phyloP scores from a whole-genome alignment of 1,140 invertebrate species.

The Manduca sexta region DNA sequence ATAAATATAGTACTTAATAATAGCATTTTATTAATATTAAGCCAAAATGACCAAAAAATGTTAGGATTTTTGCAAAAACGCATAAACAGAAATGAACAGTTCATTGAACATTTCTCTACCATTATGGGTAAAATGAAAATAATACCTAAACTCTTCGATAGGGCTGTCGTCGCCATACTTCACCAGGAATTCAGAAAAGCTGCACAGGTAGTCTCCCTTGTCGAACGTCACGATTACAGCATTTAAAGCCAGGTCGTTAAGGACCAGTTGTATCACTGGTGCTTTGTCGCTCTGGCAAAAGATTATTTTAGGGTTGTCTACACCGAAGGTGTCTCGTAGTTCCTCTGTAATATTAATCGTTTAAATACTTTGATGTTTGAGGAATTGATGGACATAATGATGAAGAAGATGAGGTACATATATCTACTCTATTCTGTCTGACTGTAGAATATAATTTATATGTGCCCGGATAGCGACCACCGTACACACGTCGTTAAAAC shows the following conservation, averaged over 20 bases:
- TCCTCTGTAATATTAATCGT: conserved; percentile 35
- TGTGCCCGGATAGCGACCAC: too few relatives aligned
- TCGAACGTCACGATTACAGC: conserved; percentile 51
- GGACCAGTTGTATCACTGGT: conserved; percentile 34
- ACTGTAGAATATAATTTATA: too few relatives aligned
- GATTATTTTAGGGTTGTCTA: conserved; percentile 41
- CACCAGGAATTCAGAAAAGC: conserved; percentile 36
- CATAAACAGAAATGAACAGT: not conserved
- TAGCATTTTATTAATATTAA: not conserved
- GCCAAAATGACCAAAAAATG: not conserved
- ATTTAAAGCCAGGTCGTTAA: conserved; percentile 39
- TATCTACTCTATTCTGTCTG: too few relatives aligned
- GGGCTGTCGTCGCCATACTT: conserved; percentile 27
- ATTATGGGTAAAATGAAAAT: not conserved
- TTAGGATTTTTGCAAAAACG: not conserved
- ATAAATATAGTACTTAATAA: too few relatives aligned
- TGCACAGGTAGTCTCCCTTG: conserved; percentile 38
- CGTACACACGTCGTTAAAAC: too few relatives aligned
- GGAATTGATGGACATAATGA: too few relatives aligned
- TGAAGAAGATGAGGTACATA: too few relatives aligned
- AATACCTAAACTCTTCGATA: conserved; percentile 40
- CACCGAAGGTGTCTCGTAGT: conserved; percentile 30
- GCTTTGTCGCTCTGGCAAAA: conserved; percentile 56
- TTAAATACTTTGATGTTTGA: too few relatives aligned
- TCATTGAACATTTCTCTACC: not conserved